Conservation (phyloP, 2,113 vertebrate genomes). For the Platysteira castanea region DNA sequence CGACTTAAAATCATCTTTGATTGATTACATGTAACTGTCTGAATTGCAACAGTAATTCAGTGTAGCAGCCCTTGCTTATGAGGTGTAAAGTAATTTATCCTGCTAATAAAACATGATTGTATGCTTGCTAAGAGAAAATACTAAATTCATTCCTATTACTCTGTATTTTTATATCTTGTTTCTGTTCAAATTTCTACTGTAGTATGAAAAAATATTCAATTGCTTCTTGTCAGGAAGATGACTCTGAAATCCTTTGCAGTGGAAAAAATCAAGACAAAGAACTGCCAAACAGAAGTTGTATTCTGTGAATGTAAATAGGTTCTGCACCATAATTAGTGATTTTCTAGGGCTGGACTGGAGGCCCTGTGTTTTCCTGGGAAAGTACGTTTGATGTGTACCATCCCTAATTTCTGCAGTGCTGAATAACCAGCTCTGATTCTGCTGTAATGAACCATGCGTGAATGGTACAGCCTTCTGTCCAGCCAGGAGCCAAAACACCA, state of each 20-base stretch:
- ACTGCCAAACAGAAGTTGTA: not conserved
- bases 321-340: constrained; percentile 7
- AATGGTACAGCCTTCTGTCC: constrained; percentile 51
- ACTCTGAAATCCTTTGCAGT: not conserved
- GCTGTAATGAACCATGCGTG: constrained; percentile 57
- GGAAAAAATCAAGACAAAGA: not conserved
- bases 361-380: constrained; percentile 59
- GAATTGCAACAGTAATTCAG: not conserved
- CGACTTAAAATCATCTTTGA: not conserved
- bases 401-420: constrained; percentile 42
- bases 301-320: constrained; percentile 7
- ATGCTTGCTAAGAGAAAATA: not conserved
- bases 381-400: constrained; percentile 37
- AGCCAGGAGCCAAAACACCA: constrained; percentile 35
- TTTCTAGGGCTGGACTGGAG: not conserved
- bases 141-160: not conserved
- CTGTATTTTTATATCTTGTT: not conserved
- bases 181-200: not conserved
- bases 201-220: not conserved
- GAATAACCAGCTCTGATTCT: constrained; percentile 1
- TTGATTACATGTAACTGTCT: constrained; percentile 31
- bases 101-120: constrained; percentile 4
- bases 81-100: constrained; percentile 21
- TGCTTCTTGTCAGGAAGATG: not conserved
- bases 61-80: not conserved